Conservation (phyloP, 2,797 vertebrate genomes). For the Squalus acanthias region DNA sequence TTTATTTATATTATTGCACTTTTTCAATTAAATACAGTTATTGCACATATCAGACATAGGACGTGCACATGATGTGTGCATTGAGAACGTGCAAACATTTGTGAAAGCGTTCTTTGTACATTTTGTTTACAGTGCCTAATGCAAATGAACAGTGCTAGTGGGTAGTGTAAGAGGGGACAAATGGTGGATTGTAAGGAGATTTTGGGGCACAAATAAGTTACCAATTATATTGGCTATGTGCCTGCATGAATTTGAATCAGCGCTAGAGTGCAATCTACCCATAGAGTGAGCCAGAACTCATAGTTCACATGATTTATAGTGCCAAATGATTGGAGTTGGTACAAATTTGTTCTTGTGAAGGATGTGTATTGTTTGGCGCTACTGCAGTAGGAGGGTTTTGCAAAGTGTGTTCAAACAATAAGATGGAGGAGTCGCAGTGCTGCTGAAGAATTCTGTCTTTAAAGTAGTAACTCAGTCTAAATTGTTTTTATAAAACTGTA, state of each 20-base stretch:
- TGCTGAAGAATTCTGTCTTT: not conserved
- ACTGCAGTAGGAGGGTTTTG: not conserved
- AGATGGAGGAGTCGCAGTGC: not conserved
- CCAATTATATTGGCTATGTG: not conserved
- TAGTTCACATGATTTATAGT: not conserved
- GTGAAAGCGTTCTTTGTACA: too few species aligned
- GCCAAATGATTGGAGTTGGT: not conserved
- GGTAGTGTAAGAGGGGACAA: too few species aligned
- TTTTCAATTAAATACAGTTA: too few species aligned
- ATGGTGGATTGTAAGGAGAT: too few species aligned
- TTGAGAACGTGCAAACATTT: too few species aligned
- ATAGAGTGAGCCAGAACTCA: not conserved
- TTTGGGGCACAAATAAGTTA: too few species aligned
- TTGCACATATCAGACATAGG: too few species aligned
- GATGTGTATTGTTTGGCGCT: not conserved
- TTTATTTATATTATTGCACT: too few species aligned
- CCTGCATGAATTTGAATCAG: not conserved
- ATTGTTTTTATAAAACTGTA: not conserved
- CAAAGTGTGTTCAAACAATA: not conserved
- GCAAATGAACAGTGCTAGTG: too few species aligned
- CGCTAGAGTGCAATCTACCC: not conserved
- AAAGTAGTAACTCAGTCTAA: not conserved
- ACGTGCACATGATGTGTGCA: too few species aligned
- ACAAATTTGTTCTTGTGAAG: not conserved
- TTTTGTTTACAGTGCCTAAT: too few species aligned